Evolutionary conservation across 2,797 vertebrate species (phyloP).

Genomic region (Lerista edwardsae): DNA sequence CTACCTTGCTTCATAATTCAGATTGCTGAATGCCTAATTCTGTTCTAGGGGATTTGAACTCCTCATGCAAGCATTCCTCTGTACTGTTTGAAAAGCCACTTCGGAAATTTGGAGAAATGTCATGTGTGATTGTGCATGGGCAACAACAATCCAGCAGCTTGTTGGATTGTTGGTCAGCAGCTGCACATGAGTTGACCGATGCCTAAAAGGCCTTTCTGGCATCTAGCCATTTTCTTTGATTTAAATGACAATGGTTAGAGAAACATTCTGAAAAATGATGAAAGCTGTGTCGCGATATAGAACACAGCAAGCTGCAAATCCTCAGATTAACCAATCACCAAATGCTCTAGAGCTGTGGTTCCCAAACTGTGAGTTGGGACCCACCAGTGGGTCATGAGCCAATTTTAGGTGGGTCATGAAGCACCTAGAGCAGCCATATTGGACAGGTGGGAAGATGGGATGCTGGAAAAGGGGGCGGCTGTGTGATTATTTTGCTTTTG

Average conservation of each 20-base stretch:
- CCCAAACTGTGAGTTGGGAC: too few species aligned
- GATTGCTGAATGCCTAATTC: neutral
- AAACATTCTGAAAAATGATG: neutral
- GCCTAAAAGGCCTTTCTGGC: too few species aligned
- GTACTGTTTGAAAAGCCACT: neutral
- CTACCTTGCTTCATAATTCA: neutral
- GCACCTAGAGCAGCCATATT: too few species aligned
- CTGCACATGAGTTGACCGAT: too few species aligned
- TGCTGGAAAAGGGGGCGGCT: too few species aligned
- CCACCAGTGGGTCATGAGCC: too few species aligned
- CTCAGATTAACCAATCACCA: neutral
- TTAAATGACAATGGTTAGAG: neutral
- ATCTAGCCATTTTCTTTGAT: neutral
- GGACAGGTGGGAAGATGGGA: too few species aligned
- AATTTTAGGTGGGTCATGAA: too few species aligned
- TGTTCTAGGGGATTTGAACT: too few species aligned
- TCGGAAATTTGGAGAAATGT: neutral
- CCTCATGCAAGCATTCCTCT: neutral
- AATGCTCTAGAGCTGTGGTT: neutral
- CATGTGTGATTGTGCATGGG: neutral
- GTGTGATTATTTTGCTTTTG: too few species aligned
- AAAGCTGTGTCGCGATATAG: neutral
- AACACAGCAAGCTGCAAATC: neutral
- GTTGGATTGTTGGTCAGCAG: too few species aligned
- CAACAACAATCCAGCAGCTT: too few species aligned